Percentiles rank a stretch among this genome's conserved stretches.
Conservation (phyloP, 1,140 invertebrate species). For the Penaeus indicus region DNA sequence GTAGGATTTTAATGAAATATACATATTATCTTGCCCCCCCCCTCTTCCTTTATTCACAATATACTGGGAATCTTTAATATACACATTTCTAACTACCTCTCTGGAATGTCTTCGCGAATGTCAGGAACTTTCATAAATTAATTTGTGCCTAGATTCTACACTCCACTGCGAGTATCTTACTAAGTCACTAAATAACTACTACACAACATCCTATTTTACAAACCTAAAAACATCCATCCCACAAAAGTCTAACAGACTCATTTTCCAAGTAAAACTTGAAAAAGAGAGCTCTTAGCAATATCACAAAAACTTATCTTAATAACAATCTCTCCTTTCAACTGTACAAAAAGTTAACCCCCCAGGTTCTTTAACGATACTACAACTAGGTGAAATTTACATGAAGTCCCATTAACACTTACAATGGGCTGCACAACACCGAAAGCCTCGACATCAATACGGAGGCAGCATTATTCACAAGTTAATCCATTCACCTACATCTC, state of each 20-base stretch:
- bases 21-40: neutral
- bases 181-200: neutral
- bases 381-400: constrained; percentile 13
- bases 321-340: constrained; percentile 24
- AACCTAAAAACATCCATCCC: constrained; percentile 22
- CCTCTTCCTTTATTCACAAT: constrained; percentile 44
- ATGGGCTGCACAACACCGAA: constrained; percentile 24
- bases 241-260: neutral
- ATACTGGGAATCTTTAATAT: constrained; percentile 33
- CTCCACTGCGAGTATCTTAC: neutral
- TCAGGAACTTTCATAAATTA: constrained; percentile 18
- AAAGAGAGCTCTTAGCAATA: constrained; percentile 5
- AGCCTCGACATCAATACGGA: neutral
- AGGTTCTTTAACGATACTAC: constrained; percentile 24
- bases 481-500: too few species aligned
- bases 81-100: constrained; percentile 30
- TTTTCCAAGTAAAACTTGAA: neutral
- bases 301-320: constrained; percentile 29
- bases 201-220: neutral
- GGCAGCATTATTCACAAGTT: neutral
- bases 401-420: neutral
- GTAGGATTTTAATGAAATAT: neutral
- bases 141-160: constrained; percentile 38
- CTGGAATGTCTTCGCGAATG: constrained; percentile 41
- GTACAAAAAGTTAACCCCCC: constrained; percentile 7